A percentile compares a stretch with the other conserved stretches of the same genome.
Evolutionary conservation across 2,888 invertebrate genomes (phyloP).

Genomic region (Dicroscelio sp.): DNA sequence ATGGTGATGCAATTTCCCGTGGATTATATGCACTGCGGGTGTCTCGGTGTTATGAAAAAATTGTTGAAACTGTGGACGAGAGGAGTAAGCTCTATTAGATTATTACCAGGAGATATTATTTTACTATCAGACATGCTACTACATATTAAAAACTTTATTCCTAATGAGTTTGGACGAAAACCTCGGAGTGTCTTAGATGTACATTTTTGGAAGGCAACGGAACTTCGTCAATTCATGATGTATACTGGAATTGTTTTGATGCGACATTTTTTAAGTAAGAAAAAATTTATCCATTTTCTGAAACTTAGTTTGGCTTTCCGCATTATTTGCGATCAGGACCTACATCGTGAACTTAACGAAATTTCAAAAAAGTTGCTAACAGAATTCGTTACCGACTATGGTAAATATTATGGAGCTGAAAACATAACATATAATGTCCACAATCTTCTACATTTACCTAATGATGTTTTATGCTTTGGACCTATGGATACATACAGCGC

Average conservation of each 20-base stretch:
- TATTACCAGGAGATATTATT: not conserved
- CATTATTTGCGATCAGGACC: not conserved
- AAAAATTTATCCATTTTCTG: conserved; percentile 79
- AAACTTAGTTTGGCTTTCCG: not conserved
- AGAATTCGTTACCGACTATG: conserved; percentile 56
- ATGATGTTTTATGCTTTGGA: conserved; percentile 27
- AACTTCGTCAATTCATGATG: conserved; percentile 83
- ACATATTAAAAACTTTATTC: conserved; percentile 1
- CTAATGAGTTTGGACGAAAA: conserved; percentile 45
- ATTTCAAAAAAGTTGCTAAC: conserved; percentile 23
- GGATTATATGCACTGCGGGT: conserved; percentile 52
- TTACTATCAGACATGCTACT: conserved; percentile 2
- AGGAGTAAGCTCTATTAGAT: not conserved
- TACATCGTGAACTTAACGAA: not conserved
- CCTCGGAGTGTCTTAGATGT: conserved; percentile 28
- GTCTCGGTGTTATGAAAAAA: conserved; percentile 40
- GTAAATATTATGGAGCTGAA: conserved; percentile 75
- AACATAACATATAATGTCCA: conserved; percentile 86
- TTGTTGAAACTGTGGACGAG: conserved; percentile 23
- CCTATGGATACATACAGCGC: conserved; percentile 50
- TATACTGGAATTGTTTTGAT: conserved; percentile 85
- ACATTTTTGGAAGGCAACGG: conserved; percentile 85
- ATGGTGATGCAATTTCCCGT: conserved; percentile 49
- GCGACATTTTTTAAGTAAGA: conserved; percentile 66
- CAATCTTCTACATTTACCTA: conserved; percentile 83